Evolutionary conservation across 1,140 invertebrate species (phyloP).

Genomic region (Neodiprion virginianus): DNA sequence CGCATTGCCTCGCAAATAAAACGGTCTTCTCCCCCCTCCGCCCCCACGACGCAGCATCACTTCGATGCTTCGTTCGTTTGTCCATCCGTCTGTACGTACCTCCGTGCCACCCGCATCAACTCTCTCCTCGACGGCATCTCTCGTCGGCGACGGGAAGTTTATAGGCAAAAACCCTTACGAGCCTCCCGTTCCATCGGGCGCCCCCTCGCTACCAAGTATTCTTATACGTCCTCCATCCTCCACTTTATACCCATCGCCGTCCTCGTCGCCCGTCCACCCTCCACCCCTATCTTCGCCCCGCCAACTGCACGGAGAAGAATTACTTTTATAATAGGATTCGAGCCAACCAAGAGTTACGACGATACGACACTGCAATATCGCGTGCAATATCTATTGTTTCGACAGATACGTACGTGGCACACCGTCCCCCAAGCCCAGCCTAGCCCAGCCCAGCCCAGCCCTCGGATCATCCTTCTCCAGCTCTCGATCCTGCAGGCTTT

Average conservation of each 20-base stretch:
- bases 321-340: conserved; percentile 7
- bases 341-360: conserved; percentile 2
- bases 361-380: neutral
- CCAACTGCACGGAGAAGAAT: conserved; percentile 2
- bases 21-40: conserved; percentile 50
- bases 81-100: conserved; percentile 1
- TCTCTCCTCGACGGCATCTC: conserved; percentile 34
- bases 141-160: neutral
- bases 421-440: too few relatives aligned
- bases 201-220: conserved; percentile 8
- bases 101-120: conserved; percentile 39
- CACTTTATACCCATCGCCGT: neutral
- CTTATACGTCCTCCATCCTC: conserved; percentile 3
- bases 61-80: neutral
- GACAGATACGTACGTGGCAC: neutral
- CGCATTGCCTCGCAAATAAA: conserved; percentile 54
- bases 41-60: conserved; percentile 20
- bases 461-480: neutral
- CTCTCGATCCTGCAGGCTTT: neutral
- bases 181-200: conserved; percentile 18
- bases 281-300: neutral
- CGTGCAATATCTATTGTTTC: conserved; percentile 7
- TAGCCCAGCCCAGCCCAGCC: too few relatives aligned
- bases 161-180: conserved; percentile 19
- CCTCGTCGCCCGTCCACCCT: neutral